Conservation (phyloP, 2,888 invertebrate species). For the Drosophila prolongata region DNA sequence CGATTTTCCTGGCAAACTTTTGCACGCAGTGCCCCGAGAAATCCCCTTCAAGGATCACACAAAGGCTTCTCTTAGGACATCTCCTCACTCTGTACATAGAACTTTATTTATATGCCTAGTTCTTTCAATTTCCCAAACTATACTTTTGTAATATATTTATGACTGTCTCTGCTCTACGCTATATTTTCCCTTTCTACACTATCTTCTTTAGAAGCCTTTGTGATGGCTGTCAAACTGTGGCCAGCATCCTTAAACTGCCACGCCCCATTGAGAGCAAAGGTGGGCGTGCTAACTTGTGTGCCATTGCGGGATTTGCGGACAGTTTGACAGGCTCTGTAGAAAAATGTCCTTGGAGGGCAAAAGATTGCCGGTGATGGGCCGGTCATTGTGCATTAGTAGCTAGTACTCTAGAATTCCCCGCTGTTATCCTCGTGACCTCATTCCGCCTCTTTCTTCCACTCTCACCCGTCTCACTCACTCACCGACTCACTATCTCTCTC, state of each 20-base stretch:
- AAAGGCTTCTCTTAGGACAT: conserved; percentile 41
- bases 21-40: conserved; percentile 4
- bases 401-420: conserved; percentile 23
- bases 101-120: conserved; percentile 24
- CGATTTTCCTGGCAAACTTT: conserved; percentile 23
- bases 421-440: conserved; percentile 49
- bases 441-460: conserved; percentile 42
- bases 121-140: conserved; percentile 42
- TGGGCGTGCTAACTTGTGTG: conserved; percentile 58
- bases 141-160: conserved; percentile 83
- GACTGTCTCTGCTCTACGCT: conserved; percentile 26
- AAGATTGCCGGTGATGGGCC: conserved; percentile 55
- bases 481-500: conserved; percentile 28
- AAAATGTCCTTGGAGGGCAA: conserved; percentile 6
- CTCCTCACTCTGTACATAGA: conserved; percentile 26
- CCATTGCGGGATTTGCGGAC: conserved; percentile 56
- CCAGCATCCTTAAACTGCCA: conserved; percentile 46
- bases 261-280: conserved; percentile 30
- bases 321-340: conserved; percentile 40
- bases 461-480: conserved; percentile 39
- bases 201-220: conserved; percentile 37
- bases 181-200: not conserved
- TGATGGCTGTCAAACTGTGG: conserved; percentile 27
- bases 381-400: conserved; percentile 80
- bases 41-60: conserved; percentile 5